Evolutionary conservation across 53 echinoderm and acorn worm genomes (phyloP), one percentile per base, ranked within the genome.

Genomic region (Luidia sarsii): DNA sequence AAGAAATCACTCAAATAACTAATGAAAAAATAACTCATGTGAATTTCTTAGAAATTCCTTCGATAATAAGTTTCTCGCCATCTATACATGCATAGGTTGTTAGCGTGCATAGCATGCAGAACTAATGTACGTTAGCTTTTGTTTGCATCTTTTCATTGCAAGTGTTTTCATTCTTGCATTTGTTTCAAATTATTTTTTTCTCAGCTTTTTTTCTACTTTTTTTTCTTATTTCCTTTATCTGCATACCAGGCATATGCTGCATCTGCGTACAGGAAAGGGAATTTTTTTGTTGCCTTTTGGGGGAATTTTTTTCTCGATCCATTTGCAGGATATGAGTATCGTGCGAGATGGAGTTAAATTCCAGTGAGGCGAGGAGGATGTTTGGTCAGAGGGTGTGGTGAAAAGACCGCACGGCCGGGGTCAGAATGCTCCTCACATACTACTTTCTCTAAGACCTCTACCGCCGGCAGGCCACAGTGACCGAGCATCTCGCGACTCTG

Each of bases 71-170:
- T n/a, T n/a, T n/a, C n/a, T n/a, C n/a, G n/a, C n/a, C n/a, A n/a
- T n/a, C n/a, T n/a, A n/a, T n/a, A n/a, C n/a, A n/a, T n/a, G n/a
- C n/a, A n/a, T n/a, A n/a, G n/a, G n/a, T n/a, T n/a, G n/a, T n/a
- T n/a, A n/a, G n/a, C n/a, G n/a, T n/a, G n/a, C n/a, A n/a, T n/a
- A n/a, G n/a, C n/a, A n/a, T n/a, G n/a, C n/a, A n/a, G n/a, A n/a
- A n/a, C n/a, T n/a, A n/a, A n/a, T n/a, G n/a, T n/a, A 33, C 65
- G 48, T 18, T 46, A 68, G 68, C 45, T 29, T 45, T 61, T 61
- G 77, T 61, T 77, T 77, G 61, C 77, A 77, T 77, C 77, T 60
- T 60, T 11, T 11, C 41, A 41, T 41, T 41, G 6, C 41, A 41
- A 41, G 41, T 6, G 41, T 6, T 6, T 41, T 41, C 41, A 41